A percentile compares a stretch with the other conserved stretches of the same genome.
Conservation (phyloP, 2,797 vertebrate genomes). For the Toxotes lorentzi region DNA sequence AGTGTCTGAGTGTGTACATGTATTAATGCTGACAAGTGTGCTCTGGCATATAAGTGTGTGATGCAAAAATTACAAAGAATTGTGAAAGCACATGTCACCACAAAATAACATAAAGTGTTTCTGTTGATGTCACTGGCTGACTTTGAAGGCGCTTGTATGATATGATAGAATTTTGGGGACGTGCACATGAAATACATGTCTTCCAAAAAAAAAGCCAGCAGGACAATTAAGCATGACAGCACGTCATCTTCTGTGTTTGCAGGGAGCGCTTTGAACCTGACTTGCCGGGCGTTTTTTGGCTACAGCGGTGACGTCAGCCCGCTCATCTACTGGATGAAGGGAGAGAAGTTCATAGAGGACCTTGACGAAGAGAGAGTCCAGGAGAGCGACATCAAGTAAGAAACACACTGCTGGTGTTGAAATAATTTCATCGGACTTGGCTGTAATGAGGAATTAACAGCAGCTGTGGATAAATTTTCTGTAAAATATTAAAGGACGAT, state of each 20-base stretch:
- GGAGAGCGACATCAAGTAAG: slow-evolving; percentile 98
- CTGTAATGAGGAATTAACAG: slow-evolving; percentile 53
- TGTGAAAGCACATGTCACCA: neutral
- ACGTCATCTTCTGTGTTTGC: slow-evolving; percentile 63
- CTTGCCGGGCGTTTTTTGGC: slow-evolving; percentile 97
- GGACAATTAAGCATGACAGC: slow-evolving; percentile 44
- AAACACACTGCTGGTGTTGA: slow-evolving; percentile 23
- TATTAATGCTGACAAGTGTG: neutral
- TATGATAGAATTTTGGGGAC: neutral
- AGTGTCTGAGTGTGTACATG: neutral
- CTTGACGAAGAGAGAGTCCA: slow-evolving; percentile 95
- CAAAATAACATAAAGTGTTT: slow-evolving; percentile 15
- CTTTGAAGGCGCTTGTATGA: slow-evolving; percentile 28
- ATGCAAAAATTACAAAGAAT: neutral
- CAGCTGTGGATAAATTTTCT: slow-evolving; percentile 49
- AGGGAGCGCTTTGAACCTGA: slow-evolving; percentile 94
- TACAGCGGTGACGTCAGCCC: slow-evolving; percentile 96
- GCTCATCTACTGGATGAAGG: slow-evolving; percentile 99
- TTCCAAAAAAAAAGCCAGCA: slow-evolving; percentile 28
- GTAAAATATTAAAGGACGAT: slow-evolving; percentile 59
- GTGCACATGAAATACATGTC: neutral
- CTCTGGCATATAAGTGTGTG: neutral
- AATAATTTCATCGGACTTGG: slow-evolving; percentile 22
- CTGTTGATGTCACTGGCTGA: slow-evolving; percentile 5
- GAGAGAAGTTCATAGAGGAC: slow-evolving; percentile 98